Base-by-base conservation (phyloP, 2,113 vertebrate genomes). In the Xiphorhynchus elegans region DNA sequence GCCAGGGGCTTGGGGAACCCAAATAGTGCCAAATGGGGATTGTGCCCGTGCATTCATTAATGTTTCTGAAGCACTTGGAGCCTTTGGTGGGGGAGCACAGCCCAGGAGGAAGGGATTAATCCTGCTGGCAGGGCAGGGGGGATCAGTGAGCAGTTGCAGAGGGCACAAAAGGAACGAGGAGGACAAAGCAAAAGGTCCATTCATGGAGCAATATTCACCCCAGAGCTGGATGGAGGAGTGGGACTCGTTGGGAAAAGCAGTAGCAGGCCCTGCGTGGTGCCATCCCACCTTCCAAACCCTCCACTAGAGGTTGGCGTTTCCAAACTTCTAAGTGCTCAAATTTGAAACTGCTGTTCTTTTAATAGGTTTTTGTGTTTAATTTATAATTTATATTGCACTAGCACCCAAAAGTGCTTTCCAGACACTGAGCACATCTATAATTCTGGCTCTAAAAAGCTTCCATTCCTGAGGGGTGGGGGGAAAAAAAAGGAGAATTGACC, bases 331-430 rank as follows among this genome's bases (percentile, higher is more conserved):
- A 83, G 75, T 70, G 85, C 72, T 94, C 47, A 4, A 0, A 88
- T 95, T 85, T 68, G 67, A 83, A 92, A 28, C 47, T 29, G 0
- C 79, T 0, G 0, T 87, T 96, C 87, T 87, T 93, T 50, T 89
- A 82, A 44, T 28, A 53, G 52, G 55, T 63, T 84, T 80, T 47
- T 73, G 10, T 69, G 47, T 55, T 70, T 58, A 18, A 68, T 96
- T 80, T 78, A 84, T 91, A 80, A 92, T 95, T 95, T 40, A 95
- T 86, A 70, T 52, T 52, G 39, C 50, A 31, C 33, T 20, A 90
- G 87, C 81, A 86, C 93, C 93, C 87, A 88, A 58, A 95, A 93
- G 85, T 93, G 91, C 82, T 94, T 94, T 93, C 75, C 67, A 78
- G 72, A 42, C 68, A 1, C 72, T 63, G 95, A 92, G 40, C 39